phyloP scores from a whole-genome alignment of 2,797 vertebrate species.

The Coilia nasus region DNA sequence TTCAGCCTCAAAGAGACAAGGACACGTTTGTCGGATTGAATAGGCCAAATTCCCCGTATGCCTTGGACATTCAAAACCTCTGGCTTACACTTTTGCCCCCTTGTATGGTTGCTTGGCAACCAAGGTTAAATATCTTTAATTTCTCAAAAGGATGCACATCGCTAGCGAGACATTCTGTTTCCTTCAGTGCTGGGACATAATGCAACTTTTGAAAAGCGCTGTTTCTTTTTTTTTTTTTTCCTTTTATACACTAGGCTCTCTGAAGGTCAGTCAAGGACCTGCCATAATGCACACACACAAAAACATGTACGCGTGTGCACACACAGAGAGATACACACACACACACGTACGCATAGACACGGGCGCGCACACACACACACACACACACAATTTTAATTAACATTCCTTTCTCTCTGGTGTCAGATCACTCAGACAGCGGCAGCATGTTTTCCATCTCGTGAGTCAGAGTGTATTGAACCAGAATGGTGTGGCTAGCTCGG shows the following conservation, averaged over 20 bases:
- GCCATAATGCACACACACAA: background rate
- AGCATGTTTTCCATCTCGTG: conserved; percentile 39
- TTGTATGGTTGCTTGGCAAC: conserved; percentile 80
- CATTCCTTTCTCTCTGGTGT: conserved; percentile 49
- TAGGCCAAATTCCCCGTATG: background rate
- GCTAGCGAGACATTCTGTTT: background rate
- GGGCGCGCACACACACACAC: too few relatives aligned
- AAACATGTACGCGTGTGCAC: background rate
- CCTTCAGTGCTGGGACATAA: background rate
- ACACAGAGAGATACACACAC: background rate
- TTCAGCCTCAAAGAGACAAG: background rate
- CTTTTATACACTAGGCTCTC: background rate
- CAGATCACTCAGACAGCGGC: background rate
- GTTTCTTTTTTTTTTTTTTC: background rate
- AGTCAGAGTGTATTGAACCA: conserved; percentile 21
- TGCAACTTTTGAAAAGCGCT: background rate
- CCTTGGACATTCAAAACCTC: background rate
- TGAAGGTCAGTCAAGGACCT: conserved; percentile 20
- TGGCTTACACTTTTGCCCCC: background rate
- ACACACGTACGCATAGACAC: background rate
- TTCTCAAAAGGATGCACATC: conserved; percentile 33
- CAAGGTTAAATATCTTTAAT: conserved; percentile 71
- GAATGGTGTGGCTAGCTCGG: background rate
- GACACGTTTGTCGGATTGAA: background rate
- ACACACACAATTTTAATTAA: conserved; percentile 66